A percentile compares a stretch with the other conserved stretches of the same genome.
Conservation (phyloP, 2,888 invertebrate species). For the Apamea sordens region DNA sequence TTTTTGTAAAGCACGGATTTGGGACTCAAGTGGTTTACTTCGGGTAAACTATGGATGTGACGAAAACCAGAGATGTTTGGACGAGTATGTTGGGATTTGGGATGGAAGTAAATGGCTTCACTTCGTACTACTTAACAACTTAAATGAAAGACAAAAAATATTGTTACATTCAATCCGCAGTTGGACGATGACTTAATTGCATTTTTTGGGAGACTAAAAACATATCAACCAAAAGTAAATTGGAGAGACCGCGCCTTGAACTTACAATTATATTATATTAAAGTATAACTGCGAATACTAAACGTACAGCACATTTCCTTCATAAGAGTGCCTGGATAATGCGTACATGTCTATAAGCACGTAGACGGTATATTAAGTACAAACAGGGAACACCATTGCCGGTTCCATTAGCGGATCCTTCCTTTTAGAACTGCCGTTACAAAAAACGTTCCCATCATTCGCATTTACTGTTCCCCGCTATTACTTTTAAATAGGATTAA, state of each 20-base stretch:
- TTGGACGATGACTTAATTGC: rapidly evolving
- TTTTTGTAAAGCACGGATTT: slow-evolving; percentile 64
- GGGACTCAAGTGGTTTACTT: slow-evolving; percentile 54
- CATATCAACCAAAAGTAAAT: neutral
- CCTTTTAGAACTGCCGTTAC: slow-evolving; percentile 21
- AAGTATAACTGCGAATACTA: neutral
- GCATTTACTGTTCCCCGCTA: slow-evolving; percentile 9
- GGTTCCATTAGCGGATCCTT: slow-evolving; percentile 30
- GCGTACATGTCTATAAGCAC: slow-evolving; percentile 48
- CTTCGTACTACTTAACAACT: neutral
- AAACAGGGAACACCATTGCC: slow-evolving; percentile 26
- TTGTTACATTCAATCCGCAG: neutral
- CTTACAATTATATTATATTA: neutral
- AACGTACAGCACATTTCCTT: neutral
- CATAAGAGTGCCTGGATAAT: slow-evolving; percentile 19
- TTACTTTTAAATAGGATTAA: slow-evolving; percentile 1
- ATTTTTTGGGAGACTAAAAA: neutral
- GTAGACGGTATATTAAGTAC: slow-evolving; percentile 23
- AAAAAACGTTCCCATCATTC: slow-evolving; percentile 7
- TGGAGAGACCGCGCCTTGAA: neutral
- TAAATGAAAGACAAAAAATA: neutral
- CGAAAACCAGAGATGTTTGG: slow-evolving; percentile 13
- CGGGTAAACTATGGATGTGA: slow-evolving; percentile 36
- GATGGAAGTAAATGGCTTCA: neutral
- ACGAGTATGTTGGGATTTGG: neutral